phyloP scores from a whole-genome alignment of 1,140 invertebrate genomes.

The Lanistes nyassanus region DNA sequence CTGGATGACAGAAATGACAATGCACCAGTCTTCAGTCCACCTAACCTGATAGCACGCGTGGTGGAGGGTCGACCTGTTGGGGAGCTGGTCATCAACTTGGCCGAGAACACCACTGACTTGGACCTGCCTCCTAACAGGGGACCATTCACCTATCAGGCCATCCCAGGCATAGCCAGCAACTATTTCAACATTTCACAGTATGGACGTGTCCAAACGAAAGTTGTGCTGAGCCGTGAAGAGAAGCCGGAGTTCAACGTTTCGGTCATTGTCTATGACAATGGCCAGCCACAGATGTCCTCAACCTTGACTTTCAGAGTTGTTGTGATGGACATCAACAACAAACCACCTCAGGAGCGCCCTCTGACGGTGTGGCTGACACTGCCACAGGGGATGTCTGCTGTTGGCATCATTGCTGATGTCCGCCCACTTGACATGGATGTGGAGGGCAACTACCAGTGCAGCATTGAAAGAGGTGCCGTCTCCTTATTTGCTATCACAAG shows the following conservation, averaged over 20 bases:
- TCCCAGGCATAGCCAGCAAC: constrained; percentile 77
- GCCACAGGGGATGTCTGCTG: constrained; percentile 64
- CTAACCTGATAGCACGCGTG: constrained; percentile 82
- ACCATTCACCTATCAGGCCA: constrained; percentile 84
- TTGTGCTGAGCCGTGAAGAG: constrained; percentile 72
- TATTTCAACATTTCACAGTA: constrained; percentile 83
- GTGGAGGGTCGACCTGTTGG: constrained; percentile 88
- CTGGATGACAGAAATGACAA: constrained; percentile 93
- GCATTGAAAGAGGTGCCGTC: constrained; percentile 57
- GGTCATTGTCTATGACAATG: constrained; percentile 90
- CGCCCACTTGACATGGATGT: constrained; percentile 90
- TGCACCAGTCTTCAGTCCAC: constrained; percentile 83
- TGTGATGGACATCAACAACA: constrained; percentile 91
- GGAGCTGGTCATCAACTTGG: constrained; percentile 84
- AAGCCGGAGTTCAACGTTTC: constrained; percentile 76
- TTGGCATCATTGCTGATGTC: constrained; percentile 89
- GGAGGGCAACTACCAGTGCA: constrained; percentile 87
- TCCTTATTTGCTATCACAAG: constrained; percentile 77
- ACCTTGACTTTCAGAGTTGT: constrained; percentile 84
- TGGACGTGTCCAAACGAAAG: constrained; percentile 80
- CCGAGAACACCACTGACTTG: constrained; percentile 79
- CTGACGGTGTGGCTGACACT: constrained; percentile 83
- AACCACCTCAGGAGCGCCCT: constrained; percentile 84
- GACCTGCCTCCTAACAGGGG: constrained; percentile 89
- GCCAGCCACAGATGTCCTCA: constrained; percentile 74